Conservation (phyloP, 1,140 invertebrate genomes). For the Philotrypesis tridentata region DNA sequence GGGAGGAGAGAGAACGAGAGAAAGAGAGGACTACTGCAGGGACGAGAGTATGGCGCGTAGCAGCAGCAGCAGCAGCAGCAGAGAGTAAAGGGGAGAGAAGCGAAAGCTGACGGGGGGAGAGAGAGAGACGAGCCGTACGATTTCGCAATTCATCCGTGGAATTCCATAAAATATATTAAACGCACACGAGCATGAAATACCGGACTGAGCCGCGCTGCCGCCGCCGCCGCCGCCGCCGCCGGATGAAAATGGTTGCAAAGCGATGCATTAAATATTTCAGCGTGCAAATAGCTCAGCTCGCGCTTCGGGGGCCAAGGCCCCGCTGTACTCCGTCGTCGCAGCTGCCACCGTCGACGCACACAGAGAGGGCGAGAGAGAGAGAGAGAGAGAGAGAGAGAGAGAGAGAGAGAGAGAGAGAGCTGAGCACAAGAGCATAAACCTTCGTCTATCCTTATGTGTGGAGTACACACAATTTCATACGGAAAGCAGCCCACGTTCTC, state of each 20-base stretch:
- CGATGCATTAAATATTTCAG: neutral
- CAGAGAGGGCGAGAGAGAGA: too few relatives aligned
- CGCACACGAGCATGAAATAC: neutral
- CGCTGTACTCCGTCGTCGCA: too few relatives aligned
- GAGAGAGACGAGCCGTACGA: neutral
- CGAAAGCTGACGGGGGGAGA: neutral
- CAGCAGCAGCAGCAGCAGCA: too few relatives aligned
- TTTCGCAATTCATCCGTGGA: neutral
- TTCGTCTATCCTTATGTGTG: neutral
- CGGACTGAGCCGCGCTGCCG: neutral
- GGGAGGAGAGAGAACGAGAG: too few relatives aligned
- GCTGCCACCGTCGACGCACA: too few relatives aligned
- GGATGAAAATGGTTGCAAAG: neutral
- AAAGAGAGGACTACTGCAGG: too few relatives aligned
- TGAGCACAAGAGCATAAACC: neutral
- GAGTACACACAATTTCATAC: neutral
- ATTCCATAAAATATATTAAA: conserved; percentile 1
- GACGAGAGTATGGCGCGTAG: too few relatives aligned
- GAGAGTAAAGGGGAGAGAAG: neutral
- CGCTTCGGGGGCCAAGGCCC: neutral
- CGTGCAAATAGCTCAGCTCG: neutral
- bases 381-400: too few relatives aligned
- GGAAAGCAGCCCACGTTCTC: neutral
- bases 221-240: too few relatives aligned
- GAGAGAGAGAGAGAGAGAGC: too few relatives aligned